Percentiles rank a stretch among this genome's conserved stretches.
These are phyloP conservation scores for Lutraria rhynchaena DNA, from an alignment of 1,140 invertebrate genomes.

Conservation along the genomic window DNA sequence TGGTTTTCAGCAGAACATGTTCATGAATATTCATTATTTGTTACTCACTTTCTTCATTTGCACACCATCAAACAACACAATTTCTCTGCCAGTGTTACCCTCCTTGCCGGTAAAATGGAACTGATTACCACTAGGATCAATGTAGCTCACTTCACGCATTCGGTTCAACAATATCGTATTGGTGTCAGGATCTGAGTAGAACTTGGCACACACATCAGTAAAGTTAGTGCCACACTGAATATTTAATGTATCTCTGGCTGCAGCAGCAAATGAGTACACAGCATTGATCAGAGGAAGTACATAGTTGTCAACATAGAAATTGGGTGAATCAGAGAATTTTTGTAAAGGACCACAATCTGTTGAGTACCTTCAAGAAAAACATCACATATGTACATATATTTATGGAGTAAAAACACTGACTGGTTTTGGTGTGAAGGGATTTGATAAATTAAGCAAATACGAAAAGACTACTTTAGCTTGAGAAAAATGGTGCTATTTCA, in stretches of 20 bases:
- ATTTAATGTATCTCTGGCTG: conserved; percentile 68
- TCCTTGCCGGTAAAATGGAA: conserved; percentile 73
- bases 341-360: conserved; percentile 50
- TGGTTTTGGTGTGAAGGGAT: too few species aligned
- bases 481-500: too few species aligned
- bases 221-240: conserved; percentile 73
- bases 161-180: conserved; percentile 65
- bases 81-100: conserved; percentile 70
- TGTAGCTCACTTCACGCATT: conserved; percentile 65
- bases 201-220: conserved; percentile 64
- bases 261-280: conserved; percentile 72
- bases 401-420: too few species aligned
- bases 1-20: too few species aligned
- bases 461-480: too few species aligned
- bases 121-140: conserved; percentile 50
- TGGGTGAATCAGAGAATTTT: conserved; percentile 51
- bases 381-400: too few species aligned
- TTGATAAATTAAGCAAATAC: too few species aligned
- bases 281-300: conserved; percentile 76
- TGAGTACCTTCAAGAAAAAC: conserved; percentile 59
- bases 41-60: conserved; percentile 59
- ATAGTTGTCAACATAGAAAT: conserved; percentile 68
- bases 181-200: conserved; percentile 58
- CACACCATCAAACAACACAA: conserved; percentile 65
- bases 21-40: too few species aligned